Base-by-base conservation (phyloP, 2,888 invertebrate genomes). In the Patella caerulea region DNA sequence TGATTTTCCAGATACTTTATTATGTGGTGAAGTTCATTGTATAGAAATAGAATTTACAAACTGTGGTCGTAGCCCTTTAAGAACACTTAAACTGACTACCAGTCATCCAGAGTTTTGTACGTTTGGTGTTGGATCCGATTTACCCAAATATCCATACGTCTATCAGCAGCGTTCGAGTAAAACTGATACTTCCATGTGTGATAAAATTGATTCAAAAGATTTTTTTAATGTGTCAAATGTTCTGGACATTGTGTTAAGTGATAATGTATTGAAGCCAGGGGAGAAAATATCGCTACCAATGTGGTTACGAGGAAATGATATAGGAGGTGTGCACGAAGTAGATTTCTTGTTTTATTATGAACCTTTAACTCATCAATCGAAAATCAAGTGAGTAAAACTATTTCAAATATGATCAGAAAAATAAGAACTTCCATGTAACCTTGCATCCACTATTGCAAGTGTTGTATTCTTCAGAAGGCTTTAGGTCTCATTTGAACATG, bases 271-370 rank as follows among this genome's bases (percentile, higher is more conserved):
- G 85, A 90, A 93, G 83, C 92, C 94, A 77, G 92, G 94, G 82
- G 90, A 93, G 85, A 90, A 93, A 79, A 92, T 93, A 88, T 92
- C 92, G 73, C 90, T 94, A 81, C 92, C 93, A 29, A 92, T 95
- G 87, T 95, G 95, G 95, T 91, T 96, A 34, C 94, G 94, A 86
- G 95, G 95, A 0, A 95, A 95, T 0, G 94, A 94, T 82, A 92
- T 92, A 71, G 94, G 94, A 74, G 95, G 95, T 2, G 92, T 93
- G 45, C 94, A 94, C 83, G 85, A 93, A 5, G 91, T 96, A 71
- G 94, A 95, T 89, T 91, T 96, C 83, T 92, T 96, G 73, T 95
- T 96, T 90, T 96, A 95, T 89, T 96, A 95, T 88, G 94, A 95
- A 86, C 94, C 94, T 89, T 87, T 91, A 52, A 87, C 86, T 74